Evolutionary conservation across 2,113 vertebrate species (phyloP).

Genomic region (Hippocampus mohnikei): DNA sequence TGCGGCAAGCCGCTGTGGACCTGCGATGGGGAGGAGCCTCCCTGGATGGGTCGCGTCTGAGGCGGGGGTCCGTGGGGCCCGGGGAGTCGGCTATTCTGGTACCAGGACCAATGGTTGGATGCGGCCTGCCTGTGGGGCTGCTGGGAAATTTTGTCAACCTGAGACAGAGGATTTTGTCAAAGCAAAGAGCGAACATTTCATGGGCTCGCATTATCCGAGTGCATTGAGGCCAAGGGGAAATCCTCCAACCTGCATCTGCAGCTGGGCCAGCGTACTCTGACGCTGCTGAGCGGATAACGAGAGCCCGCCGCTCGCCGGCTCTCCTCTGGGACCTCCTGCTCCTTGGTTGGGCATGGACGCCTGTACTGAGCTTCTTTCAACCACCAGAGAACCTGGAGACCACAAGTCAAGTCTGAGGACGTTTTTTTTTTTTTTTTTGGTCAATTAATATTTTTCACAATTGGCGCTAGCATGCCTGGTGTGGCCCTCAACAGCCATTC

Average conservation of each 20-base stretch:
- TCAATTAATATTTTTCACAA: not conserved
- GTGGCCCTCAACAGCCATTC: not conserved
- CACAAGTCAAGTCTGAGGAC: not conserved
- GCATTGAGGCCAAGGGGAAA: not conserved
- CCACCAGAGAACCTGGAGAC: constrained; percentile 66
- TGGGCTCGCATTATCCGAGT: not conserved
- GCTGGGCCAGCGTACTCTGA: constrained; percentile 75
- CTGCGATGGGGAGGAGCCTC: constrained; percentile 70
- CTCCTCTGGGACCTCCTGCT: constrained; percentile 50
- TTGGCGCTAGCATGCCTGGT: not conserved
- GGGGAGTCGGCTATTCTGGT: constrained; percentile 56
- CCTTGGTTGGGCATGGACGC: constrained; percentile 50
- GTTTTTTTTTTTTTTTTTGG: too few relatives aligned
- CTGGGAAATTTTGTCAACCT: constrained; percentile 77
- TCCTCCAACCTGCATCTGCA: constrained; percentile 71
- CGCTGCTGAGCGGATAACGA: constrained; percentile 56
- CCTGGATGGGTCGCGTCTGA: constrained; percentile 63
- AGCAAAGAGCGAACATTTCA: constrained; percentile 1
- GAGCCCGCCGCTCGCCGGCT: constrained; percentile 41
- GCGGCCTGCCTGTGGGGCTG: constrained; percentile 66
- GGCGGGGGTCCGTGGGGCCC: constrained; percentile 50
- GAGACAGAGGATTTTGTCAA: constrained; percentile 25
- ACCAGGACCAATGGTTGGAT: constrained; percentile 73
- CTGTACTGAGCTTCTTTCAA: constrained; percentile 63
- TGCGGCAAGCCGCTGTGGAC: constrained; percentile 49